phyloP scores from a whole-genome alignment of 2,113 vertebrate genomes.

The Callithrix jacchus region DNA sequence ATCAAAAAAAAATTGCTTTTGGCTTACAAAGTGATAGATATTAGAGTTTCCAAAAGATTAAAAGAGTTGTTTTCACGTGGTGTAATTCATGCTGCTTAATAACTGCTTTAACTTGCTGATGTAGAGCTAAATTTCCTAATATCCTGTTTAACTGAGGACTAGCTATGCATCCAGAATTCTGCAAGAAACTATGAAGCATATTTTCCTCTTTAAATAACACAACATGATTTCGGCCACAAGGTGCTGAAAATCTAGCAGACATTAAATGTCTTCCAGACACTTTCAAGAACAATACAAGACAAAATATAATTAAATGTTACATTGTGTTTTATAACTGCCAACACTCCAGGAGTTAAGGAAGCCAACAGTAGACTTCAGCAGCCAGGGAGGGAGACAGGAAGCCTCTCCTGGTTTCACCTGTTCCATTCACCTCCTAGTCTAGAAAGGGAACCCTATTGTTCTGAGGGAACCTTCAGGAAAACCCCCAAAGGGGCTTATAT shows the following conservation, averaged over 20 bases:
- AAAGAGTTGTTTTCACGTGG: neutral
- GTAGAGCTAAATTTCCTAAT: neutral
- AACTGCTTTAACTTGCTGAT: slow-evolving; percentile 13
- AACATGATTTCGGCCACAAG: slow-evolving; percentile 17
- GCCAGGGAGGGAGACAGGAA: neutral
- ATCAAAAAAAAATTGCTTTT: neutral
- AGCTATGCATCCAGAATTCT: neutral
- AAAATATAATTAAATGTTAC: slow-evolving; percentile 35
- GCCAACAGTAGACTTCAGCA: neutral
- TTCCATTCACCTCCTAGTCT: neutral
- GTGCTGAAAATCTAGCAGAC: neutral
- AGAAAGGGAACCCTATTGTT: neutral
- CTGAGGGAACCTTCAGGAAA: neutral
- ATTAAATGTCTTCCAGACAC: neutral
- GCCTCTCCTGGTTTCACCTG: neutral
- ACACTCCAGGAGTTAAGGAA: neutral
- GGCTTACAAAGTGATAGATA: neutral
- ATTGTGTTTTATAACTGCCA: slow-evolving; percentile 18
- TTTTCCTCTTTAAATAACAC: slow-evolving; percentile 43
- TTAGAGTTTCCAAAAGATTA: neutral
- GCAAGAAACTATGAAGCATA: neutral
- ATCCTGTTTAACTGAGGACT: neutral
- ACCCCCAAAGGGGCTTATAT: neutral
- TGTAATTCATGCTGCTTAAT: neutral
- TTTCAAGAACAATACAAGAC: slow-evolving; percentile 23